Evolutionary conservation across 2,113 vertebrate species (phyloP).

Genomic region (Hirundichthys speculiger): DNA sequence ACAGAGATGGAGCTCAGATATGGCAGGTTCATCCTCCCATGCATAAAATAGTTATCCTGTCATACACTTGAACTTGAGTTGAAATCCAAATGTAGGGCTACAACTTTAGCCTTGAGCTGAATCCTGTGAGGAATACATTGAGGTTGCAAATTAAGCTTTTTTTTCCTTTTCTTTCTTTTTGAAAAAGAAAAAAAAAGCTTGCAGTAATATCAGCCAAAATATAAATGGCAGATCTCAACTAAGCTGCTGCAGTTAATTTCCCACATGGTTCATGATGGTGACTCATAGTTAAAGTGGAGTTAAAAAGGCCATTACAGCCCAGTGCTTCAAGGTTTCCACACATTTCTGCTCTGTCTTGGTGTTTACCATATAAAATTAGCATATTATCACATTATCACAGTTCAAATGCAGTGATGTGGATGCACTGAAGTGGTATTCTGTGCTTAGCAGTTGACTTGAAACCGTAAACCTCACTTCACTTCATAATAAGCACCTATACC

Average conservation of each 20-base stretch:
- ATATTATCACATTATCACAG: not conserved
- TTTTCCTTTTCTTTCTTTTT: not conserved
- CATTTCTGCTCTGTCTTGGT: conserved; percentile 4
- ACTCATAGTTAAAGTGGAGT: conserved; percentile 20
- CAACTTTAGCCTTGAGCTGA: conserved; percentile 10
- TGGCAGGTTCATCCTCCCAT: conserved; percentile 5
- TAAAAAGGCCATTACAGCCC: conserved; percentile 14
- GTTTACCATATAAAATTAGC: not conserved
- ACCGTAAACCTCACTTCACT: conserved; percentile 2
- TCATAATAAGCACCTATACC: not conserved
- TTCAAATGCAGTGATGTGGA: not conserved
- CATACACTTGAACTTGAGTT: conserved; percentile 38
- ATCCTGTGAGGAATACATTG: not conserved
- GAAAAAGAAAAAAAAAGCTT: not conserved
- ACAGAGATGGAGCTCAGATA: conserved; percentile 20
- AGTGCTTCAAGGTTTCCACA: conserved; percentile 5
- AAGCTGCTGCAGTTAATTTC: conserved; percentile 13
- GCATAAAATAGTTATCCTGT: conserved; percentile 49
- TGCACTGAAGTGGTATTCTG: not conserved
- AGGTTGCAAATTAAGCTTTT: conserved; percentile 15
- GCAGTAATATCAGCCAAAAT: conserved; percentile 22
- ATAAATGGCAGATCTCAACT: conserved; percentile 19
- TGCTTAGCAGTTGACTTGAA: not conserved
- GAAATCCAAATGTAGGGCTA: conserved; percentile 10
- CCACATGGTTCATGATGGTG: conserved; percentile 25